Percentiles rank a stretch among this genome's conserved stretches.
These are phyloP conservation scores for Pentalonia nigronervosa DNA, from an alignment of 1,140 invertebrate species.

Conservation along the genomic window DNA sequence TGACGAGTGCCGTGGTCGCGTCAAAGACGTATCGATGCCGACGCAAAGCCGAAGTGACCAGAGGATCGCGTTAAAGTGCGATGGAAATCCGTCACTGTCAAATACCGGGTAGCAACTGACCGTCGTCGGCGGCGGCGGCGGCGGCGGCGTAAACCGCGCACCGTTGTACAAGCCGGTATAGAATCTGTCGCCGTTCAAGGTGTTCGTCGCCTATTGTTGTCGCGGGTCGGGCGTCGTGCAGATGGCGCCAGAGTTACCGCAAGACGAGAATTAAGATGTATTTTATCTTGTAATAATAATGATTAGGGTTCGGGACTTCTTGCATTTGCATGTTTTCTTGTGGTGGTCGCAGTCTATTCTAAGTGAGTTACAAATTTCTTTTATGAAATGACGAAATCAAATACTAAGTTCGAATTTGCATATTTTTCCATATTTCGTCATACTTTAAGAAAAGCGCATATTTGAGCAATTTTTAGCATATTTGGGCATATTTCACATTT, in stretches of 20 bases:
- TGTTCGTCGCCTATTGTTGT: slow-evolving; percentile 15
- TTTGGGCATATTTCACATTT: too few relatives aligned
- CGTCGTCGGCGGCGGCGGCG: background rate
- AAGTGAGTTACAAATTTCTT: too few relatives aligned
- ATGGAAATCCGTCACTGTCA: slow-evolving; percentile 52
- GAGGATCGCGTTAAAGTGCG: background rate
- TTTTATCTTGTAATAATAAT: too few relatives aligned
- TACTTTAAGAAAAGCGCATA: too few relatives aligned
- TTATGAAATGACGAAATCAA: too few relatives aligned
- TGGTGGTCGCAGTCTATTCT: too few relatives aligned
- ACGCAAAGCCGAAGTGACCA: background rate
- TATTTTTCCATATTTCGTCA: too few relatives aligned
- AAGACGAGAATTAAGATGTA: background rate
- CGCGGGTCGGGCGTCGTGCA: background rate
- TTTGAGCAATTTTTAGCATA: too few relatives aligned
- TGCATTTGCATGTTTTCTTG: too few relatives aligned
- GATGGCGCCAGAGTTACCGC: background rate
- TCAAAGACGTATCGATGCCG: background rate
- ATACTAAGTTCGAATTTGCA: too few relatives aligned
- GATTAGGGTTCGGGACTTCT: too few relatives aligned
- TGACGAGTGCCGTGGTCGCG: too few relatives aligned
- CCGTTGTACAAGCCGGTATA: slow-evolving; percentile 34
- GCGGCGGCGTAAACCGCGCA: background rate
- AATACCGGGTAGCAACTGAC: slow-evolving; percentile 54
- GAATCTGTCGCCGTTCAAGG: slow-evolving; percentile 46